Percentiles rank a stretch among this genome's conserved stretches.
These are phyloP conservation scores for Ephestia elutella DNA, from an alignment of 1,140 invertebrate species.

Conservation along the genomic window DNA sequence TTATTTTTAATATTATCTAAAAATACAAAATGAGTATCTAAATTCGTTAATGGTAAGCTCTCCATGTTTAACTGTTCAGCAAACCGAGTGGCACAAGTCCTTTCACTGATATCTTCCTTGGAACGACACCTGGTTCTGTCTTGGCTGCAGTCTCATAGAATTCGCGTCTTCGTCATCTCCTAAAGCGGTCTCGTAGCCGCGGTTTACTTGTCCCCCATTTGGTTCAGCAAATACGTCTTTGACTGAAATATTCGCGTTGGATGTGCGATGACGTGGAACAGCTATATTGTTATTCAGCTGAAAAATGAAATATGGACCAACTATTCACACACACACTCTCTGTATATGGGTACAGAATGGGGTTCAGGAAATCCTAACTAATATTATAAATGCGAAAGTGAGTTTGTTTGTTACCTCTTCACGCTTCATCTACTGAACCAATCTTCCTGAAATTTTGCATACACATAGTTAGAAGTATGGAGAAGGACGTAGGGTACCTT, in stretches of 20 bases:
- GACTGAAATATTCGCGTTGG: conserved; percentile 76
- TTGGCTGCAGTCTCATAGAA: conserved; percentile 75
- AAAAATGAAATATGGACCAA: conserved; percentile 20
- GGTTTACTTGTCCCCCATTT: conserved; percentile 76
- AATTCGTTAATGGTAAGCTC: conserved; percentile 51
- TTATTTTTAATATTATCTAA: conserved; percentile 10
- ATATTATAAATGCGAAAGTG: no score
- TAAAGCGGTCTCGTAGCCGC: conserved; percentile 75
- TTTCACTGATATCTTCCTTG: conserved; percentile 58
- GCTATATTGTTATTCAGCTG: conserved; percentile 69
- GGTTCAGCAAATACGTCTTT: conserved; percentile 77
- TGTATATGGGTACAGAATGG: no score
- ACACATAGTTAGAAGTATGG: no score
- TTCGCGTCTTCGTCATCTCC: conserved; percentile 76
- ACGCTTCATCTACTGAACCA: no score
- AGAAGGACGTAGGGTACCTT: no score
- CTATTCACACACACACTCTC: no score
- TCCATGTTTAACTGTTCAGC: conserved; percentile 35
- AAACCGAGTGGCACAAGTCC: conserved; percentile 29
- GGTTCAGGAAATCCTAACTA: no score
- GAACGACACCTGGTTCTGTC: conserved; percentile 70
- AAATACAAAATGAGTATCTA: conserved; percentile 56
- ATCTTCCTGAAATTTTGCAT: no score
- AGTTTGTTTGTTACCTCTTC: no score
- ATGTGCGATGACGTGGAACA: conserved; percentile 70